Evolutionary conservation across 2,113 vertebrate species (phyloP).

Genomic region (Festucalex cinctus): DNA sequence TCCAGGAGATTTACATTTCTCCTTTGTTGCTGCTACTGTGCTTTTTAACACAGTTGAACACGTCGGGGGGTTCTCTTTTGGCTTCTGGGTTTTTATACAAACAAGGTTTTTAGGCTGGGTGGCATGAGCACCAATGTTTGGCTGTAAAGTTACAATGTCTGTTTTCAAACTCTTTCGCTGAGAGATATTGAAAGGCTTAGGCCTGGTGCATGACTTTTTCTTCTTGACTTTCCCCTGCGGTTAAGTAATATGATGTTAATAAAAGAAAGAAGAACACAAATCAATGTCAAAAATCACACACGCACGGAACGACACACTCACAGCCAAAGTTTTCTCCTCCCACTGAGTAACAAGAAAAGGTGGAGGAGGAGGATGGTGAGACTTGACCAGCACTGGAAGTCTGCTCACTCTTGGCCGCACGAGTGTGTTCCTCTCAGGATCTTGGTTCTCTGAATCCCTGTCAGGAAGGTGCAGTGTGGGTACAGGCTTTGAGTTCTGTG

Average conservation of each 20-base stretch:
- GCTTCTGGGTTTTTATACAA: slow-evolving; percentile 26
- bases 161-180: slow-evolving; percentile 38
- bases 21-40: slow-evolving; percentile 1
- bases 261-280: neutral
- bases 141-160: slow-evolving; percentile 13
- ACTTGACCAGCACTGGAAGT: slow-evolving; percentile 69
- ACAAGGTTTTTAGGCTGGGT: slow-evolving; percentile 11
- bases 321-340: slow-evolving; percentile 67
- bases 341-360: slow-evolving; percentile 46
- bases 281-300: slow-evolving; percentile 1
- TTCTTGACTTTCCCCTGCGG: slow-evolving; percentile 65
- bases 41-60: neutral
- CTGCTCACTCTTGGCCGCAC: slow-evolving; percentile 50
- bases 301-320: slow-evolving; percentile 36
- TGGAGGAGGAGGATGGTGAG: slow-evolving; percentile 38
- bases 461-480: slow-evolving; percentile 17
- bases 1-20: neutral
- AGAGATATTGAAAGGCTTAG: slow-evolving; percentile 67
- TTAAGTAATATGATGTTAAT: slow-evolving; percentile 7
- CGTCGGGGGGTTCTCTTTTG: slow-evolving; percentile 15
- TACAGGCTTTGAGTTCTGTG: slow-evolving; percentile 32
- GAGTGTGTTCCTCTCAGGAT: slow-evolving; percentile 38
- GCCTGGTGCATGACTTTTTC: slow-evolving; percentile 66
- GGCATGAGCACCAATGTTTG: neutral
- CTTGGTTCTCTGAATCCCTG: slow-evolving; percentile 58